A percentile compares a stretch with the other conserved stretches of the same genome.
Conservation (phyloP, 1,140 invertebrate species). For the Grapholita molesta region DNA sequence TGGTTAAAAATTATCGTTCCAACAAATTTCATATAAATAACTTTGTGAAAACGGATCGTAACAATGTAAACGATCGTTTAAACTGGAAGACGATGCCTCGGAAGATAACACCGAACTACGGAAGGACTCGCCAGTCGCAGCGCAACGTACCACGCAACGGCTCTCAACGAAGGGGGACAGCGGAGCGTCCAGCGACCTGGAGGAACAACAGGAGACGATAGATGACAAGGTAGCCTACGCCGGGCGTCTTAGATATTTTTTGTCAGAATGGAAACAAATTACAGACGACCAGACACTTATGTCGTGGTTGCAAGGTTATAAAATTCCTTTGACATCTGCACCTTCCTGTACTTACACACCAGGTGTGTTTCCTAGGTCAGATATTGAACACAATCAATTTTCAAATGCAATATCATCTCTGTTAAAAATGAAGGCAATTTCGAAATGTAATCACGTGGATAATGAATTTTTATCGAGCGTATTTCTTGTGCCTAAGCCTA, state of each 20-base stretch:
- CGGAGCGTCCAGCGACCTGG: too few species aligned
- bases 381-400: neutral
- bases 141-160: too few species aligned
- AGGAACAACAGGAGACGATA: neutral
- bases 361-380: neutral
- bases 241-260: neutral
- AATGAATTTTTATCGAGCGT: constrained; percentile 10
- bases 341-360: neutral
- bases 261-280: neutral
- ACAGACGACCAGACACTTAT: neutral
- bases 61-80: too few species aligned
- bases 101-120: too few species aligned
- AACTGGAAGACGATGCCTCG: too few species aligned
- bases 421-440: constrained; percentile 8
- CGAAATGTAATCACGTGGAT: neutral
- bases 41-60: too few species aligned
- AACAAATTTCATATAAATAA: neutral
- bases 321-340: neutral
- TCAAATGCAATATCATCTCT: neutral
- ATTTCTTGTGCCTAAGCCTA: constrained; percentile 8
- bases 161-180: too few species aligned
- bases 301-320: neutral
- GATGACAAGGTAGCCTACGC: neutral
- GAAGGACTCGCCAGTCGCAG: too few species aligned
- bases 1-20: neutral